These are phyloP conservation scores for Pleuronectes platessa DNA, from an alignment of 2,113 vertebrate species.

Conservation along the genomic window DNA sequence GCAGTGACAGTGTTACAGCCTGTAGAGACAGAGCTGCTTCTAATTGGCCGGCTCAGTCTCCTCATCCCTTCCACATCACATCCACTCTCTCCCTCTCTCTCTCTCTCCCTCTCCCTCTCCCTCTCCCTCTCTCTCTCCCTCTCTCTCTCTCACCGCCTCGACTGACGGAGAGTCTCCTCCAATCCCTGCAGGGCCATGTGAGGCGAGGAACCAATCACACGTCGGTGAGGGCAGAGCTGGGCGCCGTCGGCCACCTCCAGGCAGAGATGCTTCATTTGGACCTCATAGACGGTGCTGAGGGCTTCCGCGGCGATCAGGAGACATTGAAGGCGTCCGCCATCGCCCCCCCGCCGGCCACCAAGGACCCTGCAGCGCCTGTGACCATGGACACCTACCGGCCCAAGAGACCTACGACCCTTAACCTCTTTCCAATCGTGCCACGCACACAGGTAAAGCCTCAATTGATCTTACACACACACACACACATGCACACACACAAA, in stretches of 20 bases:
- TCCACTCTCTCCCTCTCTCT: conserved; percentile 12
- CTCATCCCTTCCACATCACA: conserved; percentile 46
- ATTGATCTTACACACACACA: neutral
- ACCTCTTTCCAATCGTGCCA: conserved; percentile 96
- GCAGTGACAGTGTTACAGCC: conserved; percentile 54
- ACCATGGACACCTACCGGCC: conserved; percentile 94
- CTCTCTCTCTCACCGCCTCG: conserved; percentile 19
- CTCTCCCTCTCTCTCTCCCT: conserved; percentile 14
- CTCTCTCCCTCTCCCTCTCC: conserved; percentile 19
- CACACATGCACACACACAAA: conserved; percentile 4
- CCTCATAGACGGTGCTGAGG: conserved; percentile 89
- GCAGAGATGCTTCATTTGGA: conserved; percentile 96
- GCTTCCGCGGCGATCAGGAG: conserved; percentile 82
- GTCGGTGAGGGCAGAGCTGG: conserved; percentile 83
- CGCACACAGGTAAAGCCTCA: conserved; percentile 89
- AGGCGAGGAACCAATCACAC: conserved; percentile 84
- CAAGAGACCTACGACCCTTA: conserved; percentile 96
- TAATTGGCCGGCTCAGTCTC: conserved; percentile 72
- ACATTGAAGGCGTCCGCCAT: conserved; percentile 72
- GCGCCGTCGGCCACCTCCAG: conserved; percentile 88
- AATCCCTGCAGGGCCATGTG: conserved; percentile 87
- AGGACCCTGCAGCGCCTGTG: conserved; percentile 79
- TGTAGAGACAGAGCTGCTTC: conserved; percentile 62
- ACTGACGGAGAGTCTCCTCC: conserved; percentile 60
- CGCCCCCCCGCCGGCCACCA: conserved; percentile 64